These are phyloP conservation scores for Oxygymnocypris stewartii DNA, from an alignment of 2,113 vertebrate genomes.

Conservation along the genomic window DNA sequence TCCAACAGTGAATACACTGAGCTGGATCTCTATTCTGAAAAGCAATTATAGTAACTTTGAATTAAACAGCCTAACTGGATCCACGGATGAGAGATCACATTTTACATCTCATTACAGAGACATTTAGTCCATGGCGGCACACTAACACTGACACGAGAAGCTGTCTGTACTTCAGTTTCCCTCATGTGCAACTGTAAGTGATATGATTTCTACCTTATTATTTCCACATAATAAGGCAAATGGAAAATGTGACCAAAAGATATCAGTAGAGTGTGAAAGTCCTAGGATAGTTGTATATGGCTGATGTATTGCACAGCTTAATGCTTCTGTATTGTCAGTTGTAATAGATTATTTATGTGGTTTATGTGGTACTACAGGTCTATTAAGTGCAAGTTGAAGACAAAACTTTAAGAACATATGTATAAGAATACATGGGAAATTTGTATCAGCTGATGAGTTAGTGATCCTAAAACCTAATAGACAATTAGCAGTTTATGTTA, in stretches of 20 bases:
- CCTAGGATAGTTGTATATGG: not conserved
- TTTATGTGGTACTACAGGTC: not conserved
- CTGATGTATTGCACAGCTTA: not conserved
- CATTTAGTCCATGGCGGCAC: constrained; percentile 7
- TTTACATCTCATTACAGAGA: constrained; percentile 26
- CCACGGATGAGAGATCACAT: not conserved
- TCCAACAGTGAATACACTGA: not conserved
- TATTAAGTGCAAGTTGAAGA: not conserved
- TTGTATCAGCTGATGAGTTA: not conserved
- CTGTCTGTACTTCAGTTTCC: constrained; percentile 16
- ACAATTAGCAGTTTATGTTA: not conserved
- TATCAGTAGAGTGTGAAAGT: not conserved
- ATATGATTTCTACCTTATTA: constrained; percentile 18
- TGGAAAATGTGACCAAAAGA: constrained; percentile 13
- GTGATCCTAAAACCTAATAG: not conserved
- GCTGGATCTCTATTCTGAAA: constrained; percentile 22
- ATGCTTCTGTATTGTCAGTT: not conserved
- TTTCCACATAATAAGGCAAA: not conserved
- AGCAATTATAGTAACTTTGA: constrained; percentile 7
- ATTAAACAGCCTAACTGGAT: constrained; percentile 20
- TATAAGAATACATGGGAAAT: not conserved
- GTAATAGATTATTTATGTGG: not conserved
- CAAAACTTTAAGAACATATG: not conserved
- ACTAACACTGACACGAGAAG: not conserved
- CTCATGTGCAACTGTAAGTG: constrained; percentile 8